Conservation (phyloP, 2,113 vertebrate species). For the Melanotaenia duboulayi region DNA sequence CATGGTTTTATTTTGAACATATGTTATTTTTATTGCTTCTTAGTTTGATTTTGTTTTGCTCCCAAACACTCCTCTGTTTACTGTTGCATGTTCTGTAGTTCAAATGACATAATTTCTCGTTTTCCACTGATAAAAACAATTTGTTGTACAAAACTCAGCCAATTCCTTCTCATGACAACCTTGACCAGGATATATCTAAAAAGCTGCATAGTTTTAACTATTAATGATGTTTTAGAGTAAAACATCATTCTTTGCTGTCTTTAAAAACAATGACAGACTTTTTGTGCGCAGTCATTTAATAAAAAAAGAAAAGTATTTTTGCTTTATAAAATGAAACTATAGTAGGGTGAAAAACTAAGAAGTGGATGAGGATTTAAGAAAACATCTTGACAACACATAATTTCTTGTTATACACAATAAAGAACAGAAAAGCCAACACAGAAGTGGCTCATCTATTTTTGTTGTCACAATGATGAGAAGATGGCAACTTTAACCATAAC, state of each 20-base stretch:
- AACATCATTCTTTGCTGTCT: no score
- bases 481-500: slow-evolving; percentile 11
- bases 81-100: no score
- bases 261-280: no score
- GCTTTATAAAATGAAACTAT: background rate
- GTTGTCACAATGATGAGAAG: background rate
- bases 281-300: background rate
- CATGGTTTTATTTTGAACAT: background rate
- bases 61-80: background rate
- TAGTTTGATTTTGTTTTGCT: no score
- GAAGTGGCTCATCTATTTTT: background rate
- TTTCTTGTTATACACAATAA: background rate
- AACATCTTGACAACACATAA: background rate
- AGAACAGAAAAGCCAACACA: background rate
- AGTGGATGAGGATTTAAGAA: background rate
- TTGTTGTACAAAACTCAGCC: background rate
- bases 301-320: background rate
- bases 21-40: background rate
- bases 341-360: background rate
- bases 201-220: background rate
- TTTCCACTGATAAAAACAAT: background rate
- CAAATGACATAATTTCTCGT: background rate
- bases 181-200: background rate
- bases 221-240: no score
- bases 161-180: background rate